Base-by-base conservation (phyloP, 1,140 invertebrate species). In the Pseudomyrmex dendroicus region DNA sequence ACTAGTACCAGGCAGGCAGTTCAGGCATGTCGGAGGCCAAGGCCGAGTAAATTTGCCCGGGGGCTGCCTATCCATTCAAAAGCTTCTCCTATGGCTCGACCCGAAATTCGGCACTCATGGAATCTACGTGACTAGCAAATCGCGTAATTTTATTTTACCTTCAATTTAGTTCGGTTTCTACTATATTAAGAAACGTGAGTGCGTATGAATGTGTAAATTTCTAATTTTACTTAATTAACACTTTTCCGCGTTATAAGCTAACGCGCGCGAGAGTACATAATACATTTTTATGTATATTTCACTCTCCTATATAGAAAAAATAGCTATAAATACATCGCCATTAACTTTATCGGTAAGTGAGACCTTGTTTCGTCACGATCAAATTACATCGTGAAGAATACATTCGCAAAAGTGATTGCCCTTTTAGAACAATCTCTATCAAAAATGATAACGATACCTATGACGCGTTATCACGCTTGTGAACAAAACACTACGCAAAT, bases 41-140 rank as follows among this genome's bases (percentile, higher is more conserved):
- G 85, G 85, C 59, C 62, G 46, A 66, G 25, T 50, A 64, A 82
- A 86, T 86, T 83, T 77, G 64, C 59, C 85, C 59, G 66, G 56
- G 52, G 68, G 44, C 56, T 62, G 54, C 22, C 77, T 76, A 82
- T 82, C 78, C 83, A 84, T 84, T 86, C 83, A 68, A 66, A 70
- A 73, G 73, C 57, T 70, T 70, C 52, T 66, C 52, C 35, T 44
- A 70, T 57, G 50, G 22, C 50, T 76, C 56, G 57, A 66, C 70
- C 57, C 52, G 83, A 70, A 68, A 25, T 64, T 76, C 25, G 72
- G 54, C 83, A 48, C 70, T 74, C 52, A 17, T 70, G 74, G 25
- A 35, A 35, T 35, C 35, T 7, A 35, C 25, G 46, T 54, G 25
- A 74, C 76, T 62, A 61, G n/a, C 62, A 63, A 73, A 61, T 54